Evolutionary conservation across 2,888 invertebrate genomes (phyloP).

Genomic region (Drosophila kanekoi): DNA sequence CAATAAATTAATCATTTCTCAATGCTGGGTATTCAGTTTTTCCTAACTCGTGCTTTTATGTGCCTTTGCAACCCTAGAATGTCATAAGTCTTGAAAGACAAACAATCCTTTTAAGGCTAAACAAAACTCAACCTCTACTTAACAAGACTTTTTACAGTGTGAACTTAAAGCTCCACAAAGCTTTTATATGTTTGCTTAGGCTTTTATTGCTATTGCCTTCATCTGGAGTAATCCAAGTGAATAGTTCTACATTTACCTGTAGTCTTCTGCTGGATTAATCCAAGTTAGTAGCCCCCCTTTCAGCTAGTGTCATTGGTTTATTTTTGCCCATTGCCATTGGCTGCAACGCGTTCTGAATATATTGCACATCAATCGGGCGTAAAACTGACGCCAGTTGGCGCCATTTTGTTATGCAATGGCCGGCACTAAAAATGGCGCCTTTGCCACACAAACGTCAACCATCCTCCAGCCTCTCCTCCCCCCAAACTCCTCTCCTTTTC

Average conservation of each 20-base stretch:
- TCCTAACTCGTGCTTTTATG: too few relatives aligned
- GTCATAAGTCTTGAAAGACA: too few relatives aligned
- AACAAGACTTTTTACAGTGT: too few relatives aligned
- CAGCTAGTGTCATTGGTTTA: conserved; percentile 31
- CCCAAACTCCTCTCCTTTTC: not conserved
- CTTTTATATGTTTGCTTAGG: too few relatives aligned
- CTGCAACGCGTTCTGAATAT: conserved; percentile 45
- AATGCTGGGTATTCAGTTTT: too few relatives aligned
- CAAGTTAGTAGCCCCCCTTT: too few relatives aligned
- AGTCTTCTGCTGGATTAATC: not conserved
- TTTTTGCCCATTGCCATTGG: conserved; percentile 2
- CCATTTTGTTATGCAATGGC: conserved; percentile 56
- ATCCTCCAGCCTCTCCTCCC: not conserved
- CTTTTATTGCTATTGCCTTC: not conserved
- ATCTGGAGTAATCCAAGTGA: not conserved
- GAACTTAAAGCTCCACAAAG: too few relatives aligned
- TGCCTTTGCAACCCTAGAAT: too few relatives aligned
- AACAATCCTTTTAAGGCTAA: too few relatives aligned
- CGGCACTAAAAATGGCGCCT: conserved; percentile 52
- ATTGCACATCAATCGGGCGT: conserved; percentile 71
- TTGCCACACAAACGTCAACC: not conserved
- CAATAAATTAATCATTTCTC: too few relatives aligned
- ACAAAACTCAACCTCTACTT: too few relatives aligned
- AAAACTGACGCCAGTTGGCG: conserved; percentile 61
- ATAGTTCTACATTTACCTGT: not conserved